Evolutionary conservation across 1,140 invertebrate species (phyloP), one percentile per base, ranked within the genome.

Genomic region (Zaprionus taronus): DNA sequence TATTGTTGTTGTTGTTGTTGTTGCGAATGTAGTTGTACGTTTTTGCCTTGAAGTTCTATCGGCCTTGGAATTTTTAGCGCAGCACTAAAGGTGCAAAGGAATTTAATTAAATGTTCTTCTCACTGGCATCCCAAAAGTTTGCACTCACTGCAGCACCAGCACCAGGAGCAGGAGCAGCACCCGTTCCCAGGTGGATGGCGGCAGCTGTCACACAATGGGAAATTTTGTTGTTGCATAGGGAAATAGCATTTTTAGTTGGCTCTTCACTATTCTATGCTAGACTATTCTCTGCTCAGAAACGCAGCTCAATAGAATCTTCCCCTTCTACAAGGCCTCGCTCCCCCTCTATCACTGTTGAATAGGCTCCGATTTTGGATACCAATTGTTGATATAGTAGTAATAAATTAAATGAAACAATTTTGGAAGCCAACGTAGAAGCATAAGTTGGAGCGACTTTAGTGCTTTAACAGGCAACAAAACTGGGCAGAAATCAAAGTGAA

Each of bases 51-150:
- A 64, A 31, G 72, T 69, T 66, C 55, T 62, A 71, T 63, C 63
- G 58, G 64, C 61, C 62, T 66, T 90, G 85, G 85, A 89, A 89
- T 89, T 89, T 90, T 90, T 80, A 89, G 85, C 85, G 85, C 85
- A 89, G 85, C 85, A 90, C 85, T 89, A 80, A 89, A 89, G 85
- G 85, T 89, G 85, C 85, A 90, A 89, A 89, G 85, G 85, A 89
- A 89, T 89, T 89, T 89, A 89, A 89, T 89, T 90, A 89, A 90
- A 89, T 90, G 85, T 85, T 79, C 83, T 80, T 72, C 74, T 63
- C 64, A 44, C 70, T 58, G 58, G 63, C 72, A 75, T 55, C 60
- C 60, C 72, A 64, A 90, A 89, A 87, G 56, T 87, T 87, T 66
- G 56, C 73, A 79, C 20, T 53, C 68, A 81, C 56, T 81, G 70